Base-by-base conservation (phyloP, 2,888 invertebrate species). In the Pseudoips prasinana region DNA sequence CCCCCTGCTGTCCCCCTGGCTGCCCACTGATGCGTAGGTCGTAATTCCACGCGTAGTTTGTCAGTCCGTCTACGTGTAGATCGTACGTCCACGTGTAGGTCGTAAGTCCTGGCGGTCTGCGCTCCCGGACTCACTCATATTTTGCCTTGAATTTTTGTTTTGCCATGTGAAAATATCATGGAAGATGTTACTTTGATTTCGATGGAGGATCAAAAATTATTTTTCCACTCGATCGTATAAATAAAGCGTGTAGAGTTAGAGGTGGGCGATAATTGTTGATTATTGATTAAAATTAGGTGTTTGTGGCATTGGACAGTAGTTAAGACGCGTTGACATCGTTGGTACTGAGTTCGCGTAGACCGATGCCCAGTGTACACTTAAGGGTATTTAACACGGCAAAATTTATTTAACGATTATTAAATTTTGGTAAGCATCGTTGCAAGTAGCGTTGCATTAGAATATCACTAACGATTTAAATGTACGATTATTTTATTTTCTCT, bases 211-310 rank as follows among this genome's bases (percentile, higher is more conserved):
- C 77, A 78, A 83, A 83, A 82, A 83, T 71, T 87, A 87, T 87
- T 87, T 88, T 88, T 88, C 86, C 88, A 87, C 86, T 88, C 73
- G 83, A 83, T 78, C 79, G 80, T 84, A 83, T 73, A 58, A 76
- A 69, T 71, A 77, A 79, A 73, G 81, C 80, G 81, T 77, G 84
- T 86, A 85, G 83, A 78, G 76, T 81, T 86, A 86, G 84, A 76
- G 79, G 72, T 73, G 84, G 80, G 80, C 83, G 85, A 78, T 82
- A 81, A 85, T 88, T 88, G 88, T 88, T 88, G 88, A 88, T 88
- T 87, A 87, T 87, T 88, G 88, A 84, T 81, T 83, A 86, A 85
- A 81, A 80, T 82, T 86, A 86, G 82, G 76, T 80, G 82, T 86
- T 84, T 73, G 77, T 77, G 84, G 78, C 80, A 79, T 80, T 77